Conservation (phyloP, 2,113 vertebrate species). For the Eurystomus gularis region DNA sequence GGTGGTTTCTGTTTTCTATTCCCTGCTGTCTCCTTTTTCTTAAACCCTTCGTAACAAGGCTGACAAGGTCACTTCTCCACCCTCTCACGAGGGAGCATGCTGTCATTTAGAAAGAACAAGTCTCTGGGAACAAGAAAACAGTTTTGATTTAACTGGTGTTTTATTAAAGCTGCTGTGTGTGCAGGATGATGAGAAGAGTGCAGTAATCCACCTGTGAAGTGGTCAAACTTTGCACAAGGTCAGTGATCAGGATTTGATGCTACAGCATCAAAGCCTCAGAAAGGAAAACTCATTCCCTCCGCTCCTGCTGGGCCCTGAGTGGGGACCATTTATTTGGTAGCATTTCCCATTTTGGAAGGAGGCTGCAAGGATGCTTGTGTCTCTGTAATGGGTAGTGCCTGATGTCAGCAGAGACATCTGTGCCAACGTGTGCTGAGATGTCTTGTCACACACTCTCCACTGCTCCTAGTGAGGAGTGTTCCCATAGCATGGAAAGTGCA, state of each 20-base stretch:
- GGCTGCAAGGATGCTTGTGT: neutral
- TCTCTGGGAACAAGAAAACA: neutral
- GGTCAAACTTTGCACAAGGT: neutral
- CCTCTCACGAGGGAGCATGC: neutral
- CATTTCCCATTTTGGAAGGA: neutral
- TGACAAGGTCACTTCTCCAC: slow-evolving; percentile 6
- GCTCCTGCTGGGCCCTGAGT: fast-evolving
- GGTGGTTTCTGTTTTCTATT: slow-evolving; percentile 10
- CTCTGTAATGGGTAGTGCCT: neutral
- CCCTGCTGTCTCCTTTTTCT: slow-evolving; percentile 7
- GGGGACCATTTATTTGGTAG: neutral
- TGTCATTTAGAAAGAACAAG: neutral
- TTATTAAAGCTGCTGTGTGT: neutral
- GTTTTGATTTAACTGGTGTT: neutral
- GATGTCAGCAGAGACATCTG: neutral
- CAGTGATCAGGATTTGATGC: neutral
- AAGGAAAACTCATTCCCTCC: neutral
- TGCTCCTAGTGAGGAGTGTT: neutral
- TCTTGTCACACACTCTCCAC: neutral
- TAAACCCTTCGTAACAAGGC: neutral
- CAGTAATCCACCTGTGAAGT: neutral
- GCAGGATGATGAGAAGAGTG: neutral
- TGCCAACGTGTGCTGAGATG: neutral
- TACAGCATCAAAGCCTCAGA: neutral
- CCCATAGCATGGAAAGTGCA: neutral